Base-by-base conservation (phyloP, 2,888 invertebrate genomes). In the Orchesella flavescens region DNA sequence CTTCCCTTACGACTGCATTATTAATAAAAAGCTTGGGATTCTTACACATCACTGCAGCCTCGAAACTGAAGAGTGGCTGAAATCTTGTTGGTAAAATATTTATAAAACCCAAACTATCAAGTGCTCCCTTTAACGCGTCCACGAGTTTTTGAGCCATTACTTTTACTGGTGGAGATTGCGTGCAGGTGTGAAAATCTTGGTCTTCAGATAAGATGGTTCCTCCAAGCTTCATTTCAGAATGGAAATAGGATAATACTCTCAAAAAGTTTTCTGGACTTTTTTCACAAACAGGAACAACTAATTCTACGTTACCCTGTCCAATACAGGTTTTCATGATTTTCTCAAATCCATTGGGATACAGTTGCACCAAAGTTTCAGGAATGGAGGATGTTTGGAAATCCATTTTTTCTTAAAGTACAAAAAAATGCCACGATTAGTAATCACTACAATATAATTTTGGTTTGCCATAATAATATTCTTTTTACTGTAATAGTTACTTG, bases 201-300 rank as follows among this genome's bases (percentile, higher is more conserved):
- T 82, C 82, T 24, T 55, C 76, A 9, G 3, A 34, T 44, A 24
- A 19, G 3, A 21, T 66, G 15, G 15, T 15, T 72, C 49, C 55
- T 49, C 3, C 49, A 49, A 10, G 7, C 34, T 34, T 34, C 5
- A 1, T 49, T 19, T n/a, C 15, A 13, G 12, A 49, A 10, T 46
- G 44, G 1, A 68, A 44, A 23, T 12, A 1, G 17, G 4, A 4
- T 7, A 34, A 61, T 3, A 76, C 57, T 55, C 49, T 59, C 23
- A 57, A 12, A 43, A 84, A 81, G 21, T 65, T 81, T 7, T 23
- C 23, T 12, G 72, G 24, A 10, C 24, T 80, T 23, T 57, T 49
- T 7, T 13, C 2, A 55, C 85, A 85, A 19, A 80, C 9, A 15
- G 83, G 83, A 5, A 83, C 1, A 1, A 85, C 15, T 1, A 82